phyloP scores from a whole-genome alignment of 2,113 vertebrate genomes.

The Nothoprocta perdicaria region DNA sequence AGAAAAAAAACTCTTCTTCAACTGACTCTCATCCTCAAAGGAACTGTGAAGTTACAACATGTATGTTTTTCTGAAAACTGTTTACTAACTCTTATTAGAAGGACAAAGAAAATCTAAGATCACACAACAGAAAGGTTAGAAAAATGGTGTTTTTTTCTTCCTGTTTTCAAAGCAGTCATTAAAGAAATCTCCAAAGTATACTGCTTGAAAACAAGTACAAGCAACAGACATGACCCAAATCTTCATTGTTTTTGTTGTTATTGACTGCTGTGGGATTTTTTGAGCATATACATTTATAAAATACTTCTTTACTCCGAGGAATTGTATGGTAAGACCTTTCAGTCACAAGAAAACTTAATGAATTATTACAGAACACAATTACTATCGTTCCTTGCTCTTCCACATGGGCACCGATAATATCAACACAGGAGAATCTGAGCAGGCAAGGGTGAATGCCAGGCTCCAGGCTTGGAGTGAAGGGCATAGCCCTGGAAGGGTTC shows the following conservation, averaged over 20 bases:
- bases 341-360: too few species aligned
- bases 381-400: not conserved
- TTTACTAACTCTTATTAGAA: not conserved
- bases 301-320: not conserved
- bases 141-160: not conserved
- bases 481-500: not conserved
- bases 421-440: not conserved
- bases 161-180: not conserved
- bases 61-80: not conserved
- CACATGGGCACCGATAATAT: not conserved
- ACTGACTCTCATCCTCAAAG: not conserved
- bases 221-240: not conserved
- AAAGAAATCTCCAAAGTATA: rapidly evolving
- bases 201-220: not conserved
- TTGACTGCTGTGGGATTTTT: not conserved
- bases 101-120: not conserved
- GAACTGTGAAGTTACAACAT: not conserved
- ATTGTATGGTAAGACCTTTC: not conserved
- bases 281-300: not conserved
- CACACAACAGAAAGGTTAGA: not conserved
- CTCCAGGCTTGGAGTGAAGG: not conserved
- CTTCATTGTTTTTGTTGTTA: rapidly evolving
- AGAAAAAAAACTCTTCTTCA: not conserved
- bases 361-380: not conserved
- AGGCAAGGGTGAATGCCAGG: not conserved